A percentile compares a stretch with the other conserved stretches of the same genome.
Conservation (phyloP, 2,888 invertebrate species). For the Archips xylosteana region DNA sequence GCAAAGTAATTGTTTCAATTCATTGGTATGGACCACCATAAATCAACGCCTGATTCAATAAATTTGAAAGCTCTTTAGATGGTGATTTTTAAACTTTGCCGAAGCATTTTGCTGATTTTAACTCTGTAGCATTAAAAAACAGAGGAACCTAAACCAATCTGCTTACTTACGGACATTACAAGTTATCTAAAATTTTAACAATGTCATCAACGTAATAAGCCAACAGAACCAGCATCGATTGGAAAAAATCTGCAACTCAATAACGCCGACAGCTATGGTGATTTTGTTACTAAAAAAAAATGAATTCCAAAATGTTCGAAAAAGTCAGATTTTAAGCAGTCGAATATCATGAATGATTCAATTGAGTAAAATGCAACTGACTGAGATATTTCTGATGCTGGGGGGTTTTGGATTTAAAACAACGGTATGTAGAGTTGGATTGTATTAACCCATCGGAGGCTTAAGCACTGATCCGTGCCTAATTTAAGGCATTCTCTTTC, state of each 20-base stretch:
- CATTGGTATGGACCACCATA: too few species aligned
- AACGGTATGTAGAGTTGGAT: neutral
- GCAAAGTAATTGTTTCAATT: too few species aligned
- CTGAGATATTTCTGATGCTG: neutral
- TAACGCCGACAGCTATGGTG: slow-evolving; percentile 58
- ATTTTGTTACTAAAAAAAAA: slow-evolving; percentile 64
- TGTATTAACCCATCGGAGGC: too few species aligned
- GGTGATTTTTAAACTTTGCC: too few species aligned
- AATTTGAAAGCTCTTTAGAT: too few species aligned
- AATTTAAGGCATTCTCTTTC: too few species aligned
- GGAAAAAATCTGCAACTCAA: slow-evolving; percentile 61
- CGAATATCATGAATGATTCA: slow-evolving; percentile 68
- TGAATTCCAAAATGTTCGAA: slow-evolving; percentile 50
- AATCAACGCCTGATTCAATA: too few species aligned
- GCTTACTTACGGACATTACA: too few species aligned
- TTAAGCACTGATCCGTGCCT: too few species aligned
- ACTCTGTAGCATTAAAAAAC: too few species aligned
- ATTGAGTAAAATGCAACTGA: slow-evolving; percentile 58
- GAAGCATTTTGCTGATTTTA: neutral
- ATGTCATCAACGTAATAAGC: neutral
- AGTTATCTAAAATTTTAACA: neutral
- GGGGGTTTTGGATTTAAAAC: neutral
- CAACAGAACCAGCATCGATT: slow-evolving; percentile 44
- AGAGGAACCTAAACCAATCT: too few species aligned
- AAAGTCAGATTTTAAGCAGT: slow-evolving; percentile 62